phyloP scores from a whole-genome alignment of 2,113 vertebrate genomes.

The Octodon degus region DNA sequence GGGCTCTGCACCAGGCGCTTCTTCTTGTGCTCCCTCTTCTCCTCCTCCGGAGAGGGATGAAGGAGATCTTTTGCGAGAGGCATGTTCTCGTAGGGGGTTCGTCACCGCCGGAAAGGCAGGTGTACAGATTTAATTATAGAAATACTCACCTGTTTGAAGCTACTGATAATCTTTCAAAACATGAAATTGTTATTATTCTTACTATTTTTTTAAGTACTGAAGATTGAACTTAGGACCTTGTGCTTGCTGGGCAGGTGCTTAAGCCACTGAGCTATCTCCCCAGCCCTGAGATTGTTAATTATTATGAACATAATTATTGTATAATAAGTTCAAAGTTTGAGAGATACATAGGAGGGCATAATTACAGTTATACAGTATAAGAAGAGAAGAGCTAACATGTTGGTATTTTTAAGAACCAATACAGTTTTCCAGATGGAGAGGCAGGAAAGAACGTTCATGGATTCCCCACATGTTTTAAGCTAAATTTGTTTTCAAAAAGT shows the following conservation, averaged over 20 bases:
- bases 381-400: conserved; percentile 8
- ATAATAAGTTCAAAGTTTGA: conserved; percentile 26
- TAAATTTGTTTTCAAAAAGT: conserved; percentile 64
- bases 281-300: background rate
- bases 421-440: conserved; percentile 36
- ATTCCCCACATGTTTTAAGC: conserved; percentile 31
- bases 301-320: conserved; percentile 49
- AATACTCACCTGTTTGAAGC: conserved; percentile 1
- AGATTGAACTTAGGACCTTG: no score
- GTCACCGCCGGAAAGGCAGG: no score
- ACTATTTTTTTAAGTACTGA: no score
- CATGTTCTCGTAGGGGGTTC: no score
- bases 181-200: conserved; percentile 4
- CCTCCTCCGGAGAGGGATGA: no score
- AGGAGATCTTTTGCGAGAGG: no score
- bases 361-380: conserved; percentile 35
- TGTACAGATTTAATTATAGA: conserved; percentile 72
- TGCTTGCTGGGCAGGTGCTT: no score
- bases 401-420: conserved; percentile 35
- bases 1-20: no score
- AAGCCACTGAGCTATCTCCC: no score
- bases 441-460: background rate
- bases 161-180: conserved; percentile 49
- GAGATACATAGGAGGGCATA: background rate
- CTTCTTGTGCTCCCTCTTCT: no score